A percentile compares a stretch with the other conserved stretches of the same genome.
Conservation (phyloP, 2,888 invertebrate species). For the Drosophila vallismaia region DNA sequence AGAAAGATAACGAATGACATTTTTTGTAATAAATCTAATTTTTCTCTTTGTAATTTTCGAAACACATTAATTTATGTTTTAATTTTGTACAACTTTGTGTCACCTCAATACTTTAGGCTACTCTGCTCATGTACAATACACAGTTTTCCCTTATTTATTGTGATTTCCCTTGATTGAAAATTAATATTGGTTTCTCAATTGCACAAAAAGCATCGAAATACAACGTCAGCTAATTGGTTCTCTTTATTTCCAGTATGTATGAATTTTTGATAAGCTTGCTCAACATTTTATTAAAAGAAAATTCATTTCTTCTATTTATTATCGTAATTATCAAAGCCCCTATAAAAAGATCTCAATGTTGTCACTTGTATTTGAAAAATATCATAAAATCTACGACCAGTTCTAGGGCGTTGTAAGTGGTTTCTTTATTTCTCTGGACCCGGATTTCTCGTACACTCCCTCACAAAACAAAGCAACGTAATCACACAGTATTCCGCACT, state of each 20-base stretch:
- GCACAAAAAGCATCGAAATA: slow-evolving; percentile 45
- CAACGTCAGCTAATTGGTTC: slow-evolving; percentile 38
- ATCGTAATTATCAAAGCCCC: background rate
- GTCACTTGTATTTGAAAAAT: slow-evolving; percentile 7
- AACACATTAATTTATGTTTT: slow-evolving; percentile 18
- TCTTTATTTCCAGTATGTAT: slow-evolving; percentile 22
- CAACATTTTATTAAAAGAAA: slow-evolving; percentile 8
- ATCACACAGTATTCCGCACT: slow-evolving; percentile 23
- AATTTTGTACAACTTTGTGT: slow-evolving; percentile 49
- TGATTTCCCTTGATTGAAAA: slow-evolving; percentile 19
- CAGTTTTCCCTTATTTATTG: slow-evolving; percentile 26
- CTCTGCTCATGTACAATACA: slow-evolving; percentile 49
- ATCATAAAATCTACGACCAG: slow-evolving; percentile 10
- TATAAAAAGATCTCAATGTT: slow-evolving; percentile 28
- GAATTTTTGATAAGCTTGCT: slow-evolving; percentile 24
- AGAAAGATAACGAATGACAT: slow-evolving; percentile 17
- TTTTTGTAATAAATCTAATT: slow-evolving; percentile 9
- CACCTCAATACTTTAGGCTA: slow-evolving; percentile 57
- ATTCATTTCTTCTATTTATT: slow-evolving; percentile 7
- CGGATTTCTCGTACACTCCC: slow-evolving; percentile 5
- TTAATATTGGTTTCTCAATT: slow-evolving; percentile 31
- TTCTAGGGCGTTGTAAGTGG: slow-evolving; percentile 16
- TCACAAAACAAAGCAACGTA: background rate
- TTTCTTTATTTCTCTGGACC: slow-evolving; percentile 5
- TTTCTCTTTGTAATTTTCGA: slow-evolving; percentile 6